These are phyloP conservation scores for Lypha dubia DNA, from an alignment of 2,888 invertebrate species.

Conservation along the genomic window DNA sequence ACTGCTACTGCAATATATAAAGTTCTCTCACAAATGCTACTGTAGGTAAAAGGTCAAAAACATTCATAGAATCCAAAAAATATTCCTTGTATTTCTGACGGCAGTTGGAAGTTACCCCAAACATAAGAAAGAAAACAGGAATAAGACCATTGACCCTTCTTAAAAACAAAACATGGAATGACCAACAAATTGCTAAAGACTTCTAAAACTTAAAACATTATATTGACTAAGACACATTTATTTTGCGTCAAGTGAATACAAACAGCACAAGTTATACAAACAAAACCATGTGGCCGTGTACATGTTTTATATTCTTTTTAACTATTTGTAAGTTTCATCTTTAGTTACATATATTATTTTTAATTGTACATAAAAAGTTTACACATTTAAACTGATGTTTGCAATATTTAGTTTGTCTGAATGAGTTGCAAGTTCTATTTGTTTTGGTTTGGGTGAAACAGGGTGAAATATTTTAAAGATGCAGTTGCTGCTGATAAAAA, in stretches of 20 bases:
- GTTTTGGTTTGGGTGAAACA: neutral
- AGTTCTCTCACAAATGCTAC: no score
- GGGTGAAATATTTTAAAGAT: neutral
- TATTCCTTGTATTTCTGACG: no score
- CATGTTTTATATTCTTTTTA: neutral
- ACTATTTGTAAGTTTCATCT: neutral
- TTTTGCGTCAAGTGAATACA: neutral
- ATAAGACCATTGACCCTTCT: no score
- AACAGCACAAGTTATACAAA: neutral
- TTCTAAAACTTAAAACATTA: no score
- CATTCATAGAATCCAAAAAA: no score
- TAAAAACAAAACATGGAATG: no score
- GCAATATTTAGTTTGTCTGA: conserved; percentile 44
- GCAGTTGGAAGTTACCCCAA: no score
- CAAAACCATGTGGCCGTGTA: neutral
- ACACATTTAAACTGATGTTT: neutral
- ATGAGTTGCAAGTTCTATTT: conserved; percentile 45
- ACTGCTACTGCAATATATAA: no score
- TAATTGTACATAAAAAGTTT: neutral
- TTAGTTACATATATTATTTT: neutral
- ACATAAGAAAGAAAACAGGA: no score
- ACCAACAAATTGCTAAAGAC: neutral
- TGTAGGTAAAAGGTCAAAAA: no score
- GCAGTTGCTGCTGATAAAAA: neutral
- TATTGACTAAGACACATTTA: neutral